Evolutionary conservation across 2,113 vertebrate species (phyloP), one percentile per base, ranked within the genome.

Genomic region (Podarcis muralis): DNA sequence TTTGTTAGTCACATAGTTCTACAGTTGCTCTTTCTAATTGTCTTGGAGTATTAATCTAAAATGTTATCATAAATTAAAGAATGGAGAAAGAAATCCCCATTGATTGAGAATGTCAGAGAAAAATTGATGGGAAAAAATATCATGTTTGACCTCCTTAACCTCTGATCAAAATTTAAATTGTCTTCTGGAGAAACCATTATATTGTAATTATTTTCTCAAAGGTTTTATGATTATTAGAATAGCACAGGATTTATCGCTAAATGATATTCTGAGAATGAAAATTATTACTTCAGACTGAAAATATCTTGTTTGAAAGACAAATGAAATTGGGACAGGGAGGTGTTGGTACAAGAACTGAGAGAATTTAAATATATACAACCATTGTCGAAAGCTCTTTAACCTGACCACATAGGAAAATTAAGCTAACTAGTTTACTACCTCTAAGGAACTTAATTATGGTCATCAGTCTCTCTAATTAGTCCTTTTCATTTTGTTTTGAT

Each of bases 201-300:
- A 90, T 88, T 76, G 37, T 81, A 94, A 95, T 94, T 91, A 91
- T 94, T 95, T 94, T 91, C 89, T 93, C 91, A 90, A 92, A 95
- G 90, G 75, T 23, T 43, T 90, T 82, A 83, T 78, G 77, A 93
- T 92, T 90, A 93, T 92, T 94, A 93, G 91, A 95, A 93, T 59
- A 15, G 84, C 37, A 84, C 27, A 90, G 35, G 77, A 89, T 89
- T 92, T 75, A 93, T 89, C 86, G 65, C 53, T 83, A 89, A 93
- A 59, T 68, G 88, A 87, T 95, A 94, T 81, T 92, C 84, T 83
- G 85, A 88, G 84, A 90, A 88, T 5, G 22, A 91, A 90, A 92
- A 83, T 35, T 5, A 85, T 89, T 87, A 74, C 3, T 92, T 74
- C 43, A 89, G 6, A 92, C 93, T 80, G 81, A 37, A 92, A 88